These are phyloP conservation scores for Protonemura montana DNA, from an alignment of 2,888 invertebrate genomes.

Conservation along the genomic window DNA sequence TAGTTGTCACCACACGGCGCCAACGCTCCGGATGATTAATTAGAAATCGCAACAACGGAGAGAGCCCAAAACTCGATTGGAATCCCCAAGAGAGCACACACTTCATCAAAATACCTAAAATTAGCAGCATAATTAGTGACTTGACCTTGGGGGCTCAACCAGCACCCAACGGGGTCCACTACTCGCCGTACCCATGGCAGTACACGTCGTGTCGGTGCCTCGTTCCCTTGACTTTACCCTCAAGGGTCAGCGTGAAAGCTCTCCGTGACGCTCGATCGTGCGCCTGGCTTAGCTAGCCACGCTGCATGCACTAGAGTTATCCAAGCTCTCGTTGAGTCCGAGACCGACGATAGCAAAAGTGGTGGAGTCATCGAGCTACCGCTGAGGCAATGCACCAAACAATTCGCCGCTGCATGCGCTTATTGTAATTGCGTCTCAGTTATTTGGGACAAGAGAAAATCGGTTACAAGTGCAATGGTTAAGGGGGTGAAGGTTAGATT, in stretches of 20 bases:
- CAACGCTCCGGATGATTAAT: no score
- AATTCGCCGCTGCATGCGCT: background rate
- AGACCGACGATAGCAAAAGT: background rate
- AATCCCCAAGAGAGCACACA: no score
- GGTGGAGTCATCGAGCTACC: background rate
- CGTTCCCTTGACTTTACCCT: background rate
- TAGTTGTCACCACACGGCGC: no score
- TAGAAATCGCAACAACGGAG: no score
- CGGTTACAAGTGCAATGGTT: conserved; percentile 16
- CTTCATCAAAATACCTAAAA: background rate
- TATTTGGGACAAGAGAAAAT: conserved; percentile 16
- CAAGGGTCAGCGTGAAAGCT: background rate
- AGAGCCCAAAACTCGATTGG: no score
- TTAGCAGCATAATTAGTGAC: background rate
- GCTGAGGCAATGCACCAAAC: background rate
- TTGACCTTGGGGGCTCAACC: background rate
- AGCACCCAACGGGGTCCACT: background rate
- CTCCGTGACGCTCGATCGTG: background rate
- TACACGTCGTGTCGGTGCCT: background rate
- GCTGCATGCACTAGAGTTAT: background rate
- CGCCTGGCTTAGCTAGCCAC: background rate
- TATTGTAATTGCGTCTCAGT: background rate
- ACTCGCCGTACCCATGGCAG: background rate
- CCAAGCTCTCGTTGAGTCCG: background rate
- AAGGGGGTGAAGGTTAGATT: conserved; percentile 18